Evolutionary conservation across 1,140 invertebrate species (phyloP).

Genomic region (Nasonia giraulti): DNA sequence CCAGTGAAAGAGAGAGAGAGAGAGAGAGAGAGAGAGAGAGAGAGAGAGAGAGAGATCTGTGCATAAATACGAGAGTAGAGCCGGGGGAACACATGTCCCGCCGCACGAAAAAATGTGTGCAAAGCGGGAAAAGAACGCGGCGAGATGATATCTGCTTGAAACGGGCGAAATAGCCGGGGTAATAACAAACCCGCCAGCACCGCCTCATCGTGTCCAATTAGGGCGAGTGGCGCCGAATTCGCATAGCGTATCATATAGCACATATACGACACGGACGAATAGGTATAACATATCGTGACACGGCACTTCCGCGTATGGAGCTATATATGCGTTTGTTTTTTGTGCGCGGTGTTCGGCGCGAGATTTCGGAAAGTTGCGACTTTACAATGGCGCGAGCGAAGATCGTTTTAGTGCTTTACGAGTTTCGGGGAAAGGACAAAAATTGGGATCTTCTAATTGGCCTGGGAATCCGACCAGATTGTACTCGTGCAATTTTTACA

Average conservation of each 20-base stretch:
- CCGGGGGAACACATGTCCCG: background rate
- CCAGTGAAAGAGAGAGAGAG: background rate
- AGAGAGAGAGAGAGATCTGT: too few relatives aligned
- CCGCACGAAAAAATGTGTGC: slow-evolving; percentile 43
- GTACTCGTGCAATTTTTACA: background rate
- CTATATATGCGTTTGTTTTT: slow-evolving; percentile 21
- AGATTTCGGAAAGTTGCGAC: background rate
- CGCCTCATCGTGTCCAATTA: slow-evolving; percentile 53
- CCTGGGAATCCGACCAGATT: too few relatives aligned
- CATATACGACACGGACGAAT: slow-evolving; percentile 17
- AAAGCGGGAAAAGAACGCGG: slow-evolving; percentile 18
- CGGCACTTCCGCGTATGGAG: slow-evolving; percentile 50
- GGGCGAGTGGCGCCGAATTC: too few relatives aligned
- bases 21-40: too few relatives aligned
- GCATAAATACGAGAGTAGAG: background rate
- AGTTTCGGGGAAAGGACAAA: slow-evolving; percentile 8
- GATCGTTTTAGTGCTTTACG: background rate
- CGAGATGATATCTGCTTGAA: slow-evolving; percentile 49
- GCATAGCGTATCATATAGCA: background rate
- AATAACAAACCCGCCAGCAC: slow-evolving; percentile 43
- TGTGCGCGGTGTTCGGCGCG: background rate
- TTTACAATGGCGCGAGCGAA: background rate
- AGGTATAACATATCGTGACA: slow-evolving; percentile 49
- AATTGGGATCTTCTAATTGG: too few relatives aligned
- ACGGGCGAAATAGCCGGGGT: slow-evolving; percentile 53